Evolutionary conservation across 2,888 invertebrate species (phyloP), one percentile per base, ranked within the genome.

Genomic region (Drosophila kambysellisi): DNA sequence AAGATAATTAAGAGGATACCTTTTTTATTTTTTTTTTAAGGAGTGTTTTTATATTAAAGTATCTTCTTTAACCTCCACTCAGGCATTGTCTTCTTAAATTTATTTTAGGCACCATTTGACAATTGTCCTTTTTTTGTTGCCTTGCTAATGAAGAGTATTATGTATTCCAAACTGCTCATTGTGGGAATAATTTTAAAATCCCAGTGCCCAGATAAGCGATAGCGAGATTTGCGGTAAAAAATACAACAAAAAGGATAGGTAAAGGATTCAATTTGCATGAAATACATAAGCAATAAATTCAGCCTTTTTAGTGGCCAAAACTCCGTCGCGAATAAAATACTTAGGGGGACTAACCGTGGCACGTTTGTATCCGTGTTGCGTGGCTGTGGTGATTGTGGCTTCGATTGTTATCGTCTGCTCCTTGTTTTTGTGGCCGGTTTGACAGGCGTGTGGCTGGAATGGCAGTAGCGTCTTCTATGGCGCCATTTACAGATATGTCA

Each of bases 181-280:
- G 43, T 64, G 43, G 32, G 20, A 48, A 56, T 65, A 46, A 58
- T 68, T 74, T 64, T 17, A 25, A 33, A 54, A 66, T 58, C 53
- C 53, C 43, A 43, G 46, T 25, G 29, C 4, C 11, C 46, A 59
- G 56, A 76, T 73, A 75, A 74, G 67, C 70, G 75, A 61, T 65
- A 74, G 57, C 59, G 39, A 56, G 56, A 79, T 20, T 66, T 35
- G 33, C 12, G 33, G n/a, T 7, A 32, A 32, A 17, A 57, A 68
- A 25, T 25, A 25, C 4, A 33, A 35, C 41, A 37, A 43, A 37
- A 43, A 33, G 25, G 30, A 29, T 25, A 33, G 50, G 17, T 52
- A 76, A 80, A 66, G 73, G 80, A 81, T 89, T 86, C 65, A 74
- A 83, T 82, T 89, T 78, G 76, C 74, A 83, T 76, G 73, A 70